Base-by-base conservation (phyloP, 2,797 vertebrate genomes). In the Sternarchorhynchus goeldii region DNA sequence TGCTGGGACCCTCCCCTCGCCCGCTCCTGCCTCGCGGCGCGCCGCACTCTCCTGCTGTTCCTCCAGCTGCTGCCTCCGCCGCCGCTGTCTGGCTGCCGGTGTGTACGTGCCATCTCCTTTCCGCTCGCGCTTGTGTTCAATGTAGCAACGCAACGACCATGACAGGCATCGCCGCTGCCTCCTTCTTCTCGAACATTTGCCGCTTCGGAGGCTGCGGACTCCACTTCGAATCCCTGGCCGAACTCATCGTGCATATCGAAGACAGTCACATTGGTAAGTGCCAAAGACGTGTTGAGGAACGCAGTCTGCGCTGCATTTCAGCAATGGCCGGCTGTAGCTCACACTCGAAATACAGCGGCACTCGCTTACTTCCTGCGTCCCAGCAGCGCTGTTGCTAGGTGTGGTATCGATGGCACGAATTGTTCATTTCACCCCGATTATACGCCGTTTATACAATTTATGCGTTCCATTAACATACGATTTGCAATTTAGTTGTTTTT, bases 81-180 rank as follows among this genome's bases (percentile, higher is more conserved):
- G 86, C 90, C 88, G 89, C 91, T 91, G 92, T 85, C 88, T 75
- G 92, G 86, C 94, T 92, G 86, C 85, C 80, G 89, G 65, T 73
- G 91, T 87, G 86, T 83, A 71, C 77, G 73, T 82, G 71, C 91
- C 89, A 88, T 89, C 91, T 76, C 87, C 86, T 82, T 86, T 90
- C 88, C 82, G 82, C 88, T 90, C 87, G 89, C 90, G 86, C 86
- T 87, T 89, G 91, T 89, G 90, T 89, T 93, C 90, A 87, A 96
- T 96, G 95, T 93, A 87, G 90, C 87, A 86, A 64, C 87, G 86
- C 87, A 86, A 64, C 87, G 86, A 96, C 93, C 94, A 98, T 97
- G 96, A 97, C 96, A 92, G 95, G 94, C 93, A 96, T 98, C 93
- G 96, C 97, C 90, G 96, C 96, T 89, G 96, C 96, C 92, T 98